Conservation (phyloP, 2,888 invertebrate species). For the Plagiodera versicolora region DNA sequence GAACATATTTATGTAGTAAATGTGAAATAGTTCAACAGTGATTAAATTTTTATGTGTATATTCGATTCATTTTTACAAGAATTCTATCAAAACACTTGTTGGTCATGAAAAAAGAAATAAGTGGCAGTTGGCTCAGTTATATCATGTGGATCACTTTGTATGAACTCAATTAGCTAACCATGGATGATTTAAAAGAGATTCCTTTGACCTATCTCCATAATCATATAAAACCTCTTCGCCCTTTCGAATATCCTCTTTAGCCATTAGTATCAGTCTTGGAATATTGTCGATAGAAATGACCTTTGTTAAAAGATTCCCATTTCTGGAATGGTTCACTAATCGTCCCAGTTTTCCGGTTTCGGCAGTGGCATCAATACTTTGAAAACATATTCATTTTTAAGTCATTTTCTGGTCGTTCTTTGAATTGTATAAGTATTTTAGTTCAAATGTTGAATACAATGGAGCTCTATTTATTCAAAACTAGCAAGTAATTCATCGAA, state of each 20-base stretch:
- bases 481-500: too few relatives aligned
- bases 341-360: slow-evolving; percentile 89
- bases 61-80: too few relatives aligned
- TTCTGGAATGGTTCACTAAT: slow-evolving; percentile 93
- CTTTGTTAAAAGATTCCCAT: slow-evolving; percentile 89
- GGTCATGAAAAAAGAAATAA: too few relatives aligned
- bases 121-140: too few relatives aligned
- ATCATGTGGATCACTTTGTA: neutral
- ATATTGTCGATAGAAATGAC: slow-evolving; percentile 73
- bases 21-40: too few relatives aligned
- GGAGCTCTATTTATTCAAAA: too few relatives aligned
- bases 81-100: too few relatives aligned
- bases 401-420: too few relatives aligned
- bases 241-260: slow-evolving; percentile 79
- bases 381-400: slow-evolving; percentile 26
- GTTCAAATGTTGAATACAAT: too few relatives aligned
- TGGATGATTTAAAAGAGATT: slow-evolving; percentile 88
- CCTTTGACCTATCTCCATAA: slow-evolving; percentile 94
- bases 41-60: too few relatives aligned
- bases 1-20: too few relatives aligned
- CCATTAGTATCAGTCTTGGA: slow-evolving; percentile 87
- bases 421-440: too few relatives aligned
- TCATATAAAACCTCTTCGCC: slow-evolving; percentile 95
- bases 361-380: slow-evolving; percentile 93
- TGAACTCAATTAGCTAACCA: slow-evolving; percentile 74